Percentiles rank a stretch among this genome's conserved stretches.
These are phyloP conservation scores for Chrysomallon squamiferum DNA, from an alignment of 1,140 invertebrate species.

Conservation along the genomic window DNA sequence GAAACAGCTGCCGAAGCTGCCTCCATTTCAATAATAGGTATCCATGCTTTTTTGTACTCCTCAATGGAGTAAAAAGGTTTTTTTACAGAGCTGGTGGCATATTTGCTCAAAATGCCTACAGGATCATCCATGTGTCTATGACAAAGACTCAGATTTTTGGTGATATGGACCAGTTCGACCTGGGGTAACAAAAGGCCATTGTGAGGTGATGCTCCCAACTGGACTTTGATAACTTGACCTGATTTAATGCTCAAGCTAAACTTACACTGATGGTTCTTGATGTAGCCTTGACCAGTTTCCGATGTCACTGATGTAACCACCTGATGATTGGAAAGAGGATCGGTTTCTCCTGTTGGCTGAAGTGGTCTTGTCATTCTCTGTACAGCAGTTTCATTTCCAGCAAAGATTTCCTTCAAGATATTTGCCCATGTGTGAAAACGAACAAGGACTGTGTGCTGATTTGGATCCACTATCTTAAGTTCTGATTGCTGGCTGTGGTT, in stretches of 20 bases:
- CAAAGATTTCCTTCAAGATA: neutral
- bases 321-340: neutral
- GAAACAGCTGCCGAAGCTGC: constrained; percentile 30
- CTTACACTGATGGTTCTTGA: neutral
- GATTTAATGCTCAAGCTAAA: neutral
- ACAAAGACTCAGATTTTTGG: constrained; percentile 42
- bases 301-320: neutral
- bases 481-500: neutral
- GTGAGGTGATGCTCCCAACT: constrained; percentile 27
- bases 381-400: neutral
- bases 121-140: constrained; percentile 40
- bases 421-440: neutral
- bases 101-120: constrained; percentile 25
- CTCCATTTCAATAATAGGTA: constrained; percentile 49
- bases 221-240: constrained; percentile 34
- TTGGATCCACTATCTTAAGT: neutral
- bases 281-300: neutral
- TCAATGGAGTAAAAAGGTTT: constrained; percentile 21
- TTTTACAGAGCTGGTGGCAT: constrained; percentile 10
- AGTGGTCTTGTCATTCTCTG: neutral
- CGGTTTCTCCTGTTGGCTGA: neutral
- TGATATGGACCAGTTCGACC: constrained; percentile 42
- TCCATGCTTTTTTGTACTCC: constrained; percentile 41
- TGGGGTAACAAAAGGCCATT: constrained; percentile 37
- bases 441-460: neutral